phyloP scores from a whole-genome alignment of 2,113 vertebrate species.

The Seriola quinqueradiata region DNA sequence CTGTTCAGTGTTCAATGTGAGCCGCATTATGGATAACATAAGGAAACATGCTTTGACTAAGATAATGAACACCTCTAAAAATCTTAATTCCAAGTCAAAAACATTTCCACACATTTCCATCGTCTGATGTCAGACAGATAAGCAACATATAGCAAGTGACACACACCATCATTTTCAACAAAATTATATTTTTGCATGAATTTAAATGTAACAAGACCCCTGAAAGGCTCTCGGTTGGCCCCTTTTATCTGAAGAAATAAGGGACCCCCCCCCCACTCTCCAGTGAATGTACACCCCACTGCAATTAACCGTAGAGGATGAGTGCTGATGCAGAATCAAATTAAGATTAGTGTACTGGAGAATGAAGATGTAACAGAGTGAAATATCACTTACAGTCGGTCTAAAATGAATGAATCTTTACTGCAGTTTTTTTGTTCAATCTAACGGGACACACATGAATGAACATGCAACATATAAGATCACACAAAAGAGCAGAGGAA shows the following conservation, averaged over 20 bases:
- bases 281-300: neutral
- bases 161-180: too few relatives aligned
- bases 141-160: too few relatives aligned
- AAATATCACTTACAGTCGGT: neutral
- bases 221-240: neutral
- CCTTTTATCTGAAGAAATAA: too few relatives aligned
- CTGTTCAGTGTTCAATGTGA: too few relatives aligned
- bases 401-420: neutral
- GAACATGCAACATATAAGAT: neutral
- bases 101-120: too few relatives aligned
- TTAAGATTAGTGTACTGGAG: neutral
- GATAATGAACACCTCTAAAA: too few relatives aligned
- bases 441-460: neutral
- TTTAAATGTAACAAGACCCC: neutral
- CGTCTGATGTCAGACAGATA: too few relatives aligned
- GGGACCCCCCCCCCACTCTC: too few relatives aligned
- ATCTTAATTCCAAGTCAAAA: too few relatives aligned
- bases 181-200: neutral
- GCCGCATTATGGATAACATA: too few relatives aligned
- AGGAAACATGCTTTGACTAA: too few relatives aligned
- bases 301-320: slow-evolving; percentile 18
- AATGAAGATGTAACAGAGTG: neutral
- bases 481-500: neutral
- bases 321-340: neutral
- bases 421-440: neutral